Evolutionary conservation across 2,888 invertebrate species (phyloP).

Genomic region (Resseliella maxima): DNA sequence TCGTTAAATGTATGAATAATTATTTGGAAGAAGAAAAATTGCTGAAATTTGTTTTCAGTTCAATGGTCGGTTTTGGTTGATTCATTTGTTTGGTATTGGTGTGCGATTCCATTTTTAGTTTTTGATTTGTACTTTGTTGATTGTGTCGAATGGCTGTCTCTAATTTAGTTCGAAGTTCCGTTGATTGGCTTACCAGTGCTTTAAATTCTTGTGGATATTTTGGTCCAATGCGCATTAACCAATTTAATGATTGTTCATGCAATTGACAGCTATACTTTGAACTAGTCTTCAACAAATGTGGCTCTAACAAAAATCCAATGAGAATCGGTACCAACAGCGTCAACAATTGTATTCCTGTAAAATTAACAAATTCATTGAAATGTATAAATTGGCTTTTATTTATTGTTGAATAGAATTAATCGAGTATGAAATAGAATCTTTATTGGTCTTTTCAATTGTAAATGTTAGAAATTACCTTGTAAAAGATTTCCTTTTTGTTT

Average conservation of each 20-base stretch:
- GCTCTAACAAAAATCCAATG: conserved; percentile 84
- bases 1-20: no score
- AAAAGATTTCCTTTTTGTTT: conserved; percentile 72
- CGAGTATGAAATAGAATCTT: no score
- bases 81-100: conserved; percentile 65
- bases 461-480: conserved; percentile 69
- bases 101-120: conserved; percentile 68
- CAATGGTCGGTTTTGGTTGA: conserved; percentile 79
- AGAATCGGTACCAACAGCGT: conserved; percentile 90
- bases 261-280: conserved; percentile 76
- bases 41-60: conserved; percentile 94
- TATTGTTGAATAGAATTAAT: no score
- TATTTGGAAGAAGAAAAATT: conserved; percentile 73
- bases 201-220: conserved; percentile 95
- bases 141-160: conserved; percentile 86
- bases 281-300: conserved; percentile 71
- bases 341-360: conserved; percentile 87
- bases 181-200: conserved; percentile 85
- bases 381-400: no score
- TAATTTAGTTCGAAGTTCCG: conserved; percentile 82
- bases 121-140: conserved; percentile 71
- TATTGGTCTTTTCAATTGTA: no score
- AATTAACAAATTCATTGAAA: no score
- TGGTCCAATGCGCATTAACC: conserved; percentile 91
- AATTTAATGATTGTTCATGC: conserved; percentile 90